phyloP scores from a whole-genome alignment of 2,113 vertebrate species.

The Eptesicus fuscus region DNA sequence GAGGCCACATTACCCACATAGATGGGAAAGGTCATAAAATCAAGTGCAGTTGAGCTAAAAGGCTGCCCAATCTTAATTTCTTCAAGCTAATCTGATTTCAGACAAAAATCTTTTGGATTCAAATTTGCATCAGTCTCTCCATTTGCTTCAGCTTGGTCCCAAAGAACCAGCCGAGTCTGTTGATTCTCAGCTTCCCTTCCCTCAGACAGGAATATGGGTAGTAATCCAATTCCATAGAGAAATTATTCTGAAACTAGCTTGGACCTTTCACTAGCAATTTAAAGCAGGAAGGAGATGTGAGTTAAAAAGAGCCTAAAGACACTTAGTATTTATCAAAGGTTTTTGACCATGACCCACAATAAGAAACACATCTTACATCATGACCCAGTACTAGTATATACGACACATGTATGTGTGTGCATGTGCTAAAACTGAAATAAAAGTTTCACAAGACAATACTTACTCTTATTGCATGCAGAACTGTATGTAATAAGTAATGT shows the following conservation, averaged over 20 bases:
- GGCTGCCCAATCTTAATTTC: neutral
- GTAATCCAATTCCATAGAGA: neutral
- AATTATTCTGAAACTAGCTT: conserved; percentile 35
- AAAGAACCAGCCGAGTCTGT: neutral
- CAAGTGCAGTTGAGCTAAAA: neutral
- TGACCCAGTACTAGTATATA: neutral
- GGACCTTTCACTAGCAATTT: conserved; percentile 20
- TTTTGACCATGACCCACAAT: neutral
- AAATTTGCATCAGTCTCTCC: neutral
- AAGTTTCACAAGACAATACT: conserved; percentile 30
- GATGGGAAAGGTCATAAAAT: neutral
- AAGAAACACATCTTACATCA: conserved; percentile 19
- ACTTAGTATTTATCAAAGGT: neutral
- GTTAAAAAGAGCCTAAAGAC: conserved; percentile 7
- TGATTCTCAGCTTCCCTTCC: conserved; percentile 22
- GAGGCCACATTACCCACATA: neutral
- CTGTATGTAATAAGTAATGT: neutral
- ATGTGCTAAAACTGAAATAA: neutral
- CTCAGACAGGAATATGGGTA: conserved; percentile 31
- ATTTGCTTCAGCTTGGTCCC: neutral
- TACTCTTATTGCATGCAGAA: neutral
- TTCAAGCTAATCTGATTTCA: neutral
- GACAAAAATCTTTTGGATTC: conserved; percentile 27
- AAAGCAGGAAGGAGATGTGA: conserved; percentile 19
- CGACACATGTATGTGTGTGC: neutral